Base-by-base conservation (phyloP, 2,888 invertebrate species). In the Torymus auratus region DNA sequence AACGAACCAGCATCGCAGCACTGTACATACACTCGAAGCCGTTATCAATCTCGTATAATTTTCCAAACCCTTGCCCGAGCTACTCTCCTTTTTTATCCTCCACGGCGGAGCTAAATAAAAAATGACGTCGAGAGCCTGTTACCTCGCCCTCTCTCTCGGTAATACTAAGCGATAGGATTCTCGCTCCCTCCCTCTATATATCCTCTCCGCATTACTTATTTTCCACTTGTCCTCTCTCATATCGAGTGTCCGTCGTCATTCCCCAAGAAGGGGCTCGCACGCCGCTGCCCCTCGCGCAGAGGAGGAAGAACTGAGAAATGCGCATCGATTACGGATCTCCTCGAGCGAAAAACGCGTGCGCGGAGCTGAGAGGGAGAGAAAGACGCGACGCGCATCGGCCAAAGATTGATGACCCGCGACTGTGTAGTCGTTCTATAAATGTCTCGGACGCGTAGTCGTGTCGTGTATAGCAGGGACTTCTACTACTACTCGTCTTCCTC, bases 371-470 rank as follows among this genome's bases (percentile, higher is more conserved):
- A 53, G 50, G 11, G 60, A 53, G 64, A 12, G 13, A 4, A 41
- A 41, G 41, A 41, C 41, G 41, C 41, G 41, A 41, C 41, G 41
- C 41, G 50, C 65, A 76, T 72, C 71, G 80, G 61, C 72, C 52
- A 69, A 76, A 81, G 81, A 81, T 81, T 81, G 81, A 81, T 81
- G 81, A 81, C 68, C 73, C 73, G 77, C 77, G 81, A 72, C 53
- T 52, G 65, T 41, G 69, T 58, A 56, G 28, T 3, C 70, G 64
- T 74, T 74, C 79, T 80, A 80, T 80, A 80, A 75, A 80, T 75
- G 80, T 65, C 64, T 17, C 23, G 50, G n/a, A 17, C 67, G 58
- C 67, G 50, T n/a, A 41, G 41, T 41, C 41, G 41, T 41, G 41
- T 41, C 41, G 41, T 41, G 41, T 41, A 41, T 1, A 5, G 7